These are phyloP conservation scores for Thecocarcelia acutangulata DNA, from an alignment of 2,888 invertebrate species.

Conservation along the genomic window DNA sequence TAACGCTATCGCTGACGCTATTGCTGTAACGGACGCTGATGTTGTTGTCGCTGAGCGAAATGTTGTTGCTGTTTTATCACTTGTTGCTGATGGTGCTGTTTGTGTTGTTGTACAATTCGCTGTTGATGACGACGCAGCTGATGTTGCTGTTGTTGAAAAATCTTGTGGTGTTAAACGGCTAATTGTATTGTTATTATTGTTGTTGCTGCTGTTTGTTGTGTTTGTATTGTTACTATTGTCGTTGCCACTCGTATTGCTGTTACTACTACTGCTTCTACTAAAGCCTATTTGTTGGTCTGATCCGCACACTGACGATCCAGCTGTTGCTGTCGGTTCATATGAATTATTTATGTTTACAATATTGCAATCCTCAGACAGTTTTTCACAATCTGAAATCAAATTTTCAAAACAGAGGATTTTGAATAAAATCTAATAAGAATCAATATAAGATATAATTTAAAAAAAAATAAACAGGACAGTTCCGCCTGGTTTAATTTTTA, in stretches of 20 bases:
- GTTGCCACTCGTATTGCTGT: constrained; percentile 71
- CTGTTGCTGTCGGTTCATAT: constrained; percentile 75
- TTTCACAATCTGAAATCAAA: constrained; percentile 77
- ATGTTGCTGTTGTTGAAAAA: constrained; percentile 70
- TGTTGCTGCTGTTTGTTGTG: constrained; percentile 64
- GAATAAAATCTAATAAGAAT: too few species aligned
- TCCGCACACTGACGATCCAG: constrained; percentile 78
- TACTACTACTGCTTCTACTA: constrained; percentile 65
- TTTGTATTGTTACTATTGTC: constrained; percentile 71
- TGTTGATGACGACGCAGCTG: constrained; percentile 34
- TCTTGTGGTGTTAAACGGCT: constrained; percentile 69
- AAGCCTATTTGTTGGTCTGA: constrained; percentile 79
- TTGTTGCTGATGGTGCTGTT: constrained; percentile 71
- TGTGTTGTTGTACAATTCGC: constrained; percentile 67
- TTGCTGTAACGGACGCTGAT: constrained; percentile 74
- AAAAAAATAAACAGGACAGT: background rate
- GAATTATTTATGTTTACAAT: constrained; percentile 74
- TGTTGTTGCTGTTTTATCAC: constrained; percentile 76
- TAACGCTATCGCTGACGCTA: constrained; percentile 70
- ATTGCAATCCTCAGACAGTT: constrained; percentile 75
- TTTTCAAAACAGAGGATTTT: background rate
- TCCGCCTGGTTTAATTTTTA: too few species aligned
- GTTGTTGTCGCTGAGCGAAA: constrained; percentile 70
- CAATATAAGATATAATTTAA: background rate
- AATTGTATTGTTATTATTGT: constrained; percentile 45